Base-by-base conservation (phyloP, 2,797 vertebrate genomes). In the Karalla daura region DNA sequence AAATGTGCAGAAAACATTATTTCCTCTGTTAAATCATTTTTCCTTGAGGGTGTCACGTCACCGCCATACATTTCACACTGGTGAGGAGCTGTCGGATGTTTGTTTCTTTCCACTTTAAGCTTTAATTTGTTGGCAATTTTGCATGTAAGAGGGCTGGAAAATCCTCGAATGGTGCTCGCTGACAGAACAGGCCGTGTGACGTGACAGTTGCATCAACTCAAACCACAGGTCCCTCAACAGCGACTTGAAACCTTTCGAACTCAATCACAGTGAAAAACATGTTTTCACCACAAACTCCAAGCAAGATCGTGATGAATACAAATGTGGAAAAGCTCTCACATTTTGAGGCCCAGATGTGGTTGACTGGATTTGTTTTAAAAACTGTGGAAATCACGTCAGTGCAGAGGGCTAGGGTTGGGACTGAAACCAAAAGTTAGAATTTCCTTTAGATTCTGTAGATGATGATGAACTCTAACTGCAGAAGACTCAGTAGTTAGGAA, bases 331-430 rank as follows among this genome's bases (percentile, higher is more conserved):
- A 49, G 73, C 40, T n/a, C 49, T 81, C 51, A 70, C 18, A 41
- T 80, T 83, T 74, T 74, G 35, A 63, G 71, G 62, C 39, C 61
- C 63, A 56, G 74, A 74, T 44, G 63, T 63, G 74, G 76, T 72
- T 37, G 78, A 85, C 50, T 72, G 76, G 71, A 78, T 88, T 82
- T 69, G 63, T 60, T 76, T 78, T 78, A 52, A 66, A 78, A 88
- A 83, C 64, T 80, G 47, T 62, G 70, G 17, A 80, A 87, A 91
- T 88, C 65, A 74, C 65, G 87, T 87, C 76, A 79, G n/a, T n/a
- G n/a, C n/a, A n/a, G n/a, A n/a, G n/a, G n/a, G n/a, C n/a, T n/a
- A n/a, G n/a, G n/a, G n/a, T n/a, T n/a, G n/a, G n/a, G n/a, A n/a
- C n/a, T n/a, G n/a, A n/a, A n/a, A n/a, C n/a, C n/a, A n/a, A n/a